Evolutionary conservation across 30 jellyfish, hydroid and myxozoan genomes (phyloP).

Genomic region (Sanderia malayensis): DNA sequence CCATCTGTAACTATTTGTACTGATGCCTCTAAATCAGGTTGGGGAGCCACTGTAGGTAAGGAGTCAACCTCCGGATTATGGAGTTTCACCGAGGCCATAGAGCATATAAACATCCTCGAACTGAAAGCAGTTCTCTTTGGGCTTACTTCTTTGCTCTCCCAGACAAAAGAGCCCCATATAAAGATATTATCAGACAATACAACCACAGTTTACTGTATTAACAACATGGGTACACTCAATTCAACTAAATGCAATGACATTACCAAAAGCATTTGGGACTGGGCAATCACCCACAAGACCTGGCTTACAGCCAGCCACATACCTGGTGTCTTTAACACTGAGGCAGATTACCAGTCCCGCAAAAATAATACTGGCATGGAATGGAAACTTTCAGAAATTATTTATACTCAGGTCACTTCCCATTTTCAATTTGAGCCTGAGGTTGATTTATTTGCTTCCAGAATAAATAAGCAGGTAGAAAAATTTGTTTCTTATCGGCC

Average conservation of each 20-base stretch:
- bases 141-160: constrained; percentile 1
- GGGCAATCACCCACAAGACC: constrained; percentile 15
- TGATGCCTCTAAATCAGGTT: constrained; percentile 1
- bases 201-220: no score
- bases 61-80: constrained; percentile 8
- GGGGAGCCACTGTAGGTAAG: constrained; percentile 24
- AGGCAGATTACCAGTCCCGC: no score
- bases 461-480: no score
- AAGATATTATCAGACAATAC: constrained; percentile 7
- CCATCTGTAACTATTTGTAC: constrained; percentile 5
- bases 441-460: no score
- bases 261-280: constrained; percentile 11
- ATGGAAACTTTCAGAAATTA: constrained; percentile 5
- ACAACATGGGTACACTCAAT: constrained; percentile 23
- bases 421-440: no score
- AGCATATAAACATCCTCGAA: constrained; percentile 18
- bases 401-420: background rate
- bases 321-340: constrained; percentile 10
- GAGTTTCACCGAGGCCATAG: constrained; percentile 19
- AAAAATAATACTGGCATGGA: no score
- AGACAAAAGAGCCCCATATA: constrained; percentile 2
- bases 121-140: constrained; percentile 26
- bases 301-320: constrained; percentile 29
- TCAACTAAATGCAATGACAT: background rate
- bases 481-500: no score